phyloP scores from a whole-genome alignment of 2,797 vertebrate species.

The Catharus ustulatus region DNA sequence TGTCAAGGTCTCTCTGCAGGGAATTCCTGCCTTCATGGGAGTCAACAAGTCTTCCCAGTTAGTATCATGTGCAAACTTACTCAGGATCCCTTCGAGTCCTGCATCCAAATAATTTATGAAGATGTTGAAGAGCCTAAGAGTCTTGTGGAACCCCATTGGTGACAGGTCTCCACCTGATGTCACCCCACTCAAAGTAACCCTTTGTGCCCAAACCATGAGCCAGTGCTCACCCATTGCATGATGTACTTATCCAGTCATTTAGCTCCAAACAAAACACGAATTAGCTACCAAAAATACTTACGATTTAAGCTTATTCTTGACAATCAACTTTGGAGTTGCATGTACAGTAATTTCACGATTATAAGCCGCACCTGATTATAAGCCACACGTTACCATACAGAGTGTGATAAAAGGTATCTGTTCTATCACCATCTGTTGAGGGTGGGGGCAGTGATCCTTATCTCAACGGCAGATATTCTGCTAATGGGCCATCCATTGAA shows the following conservation, averaged over 20 bases:
- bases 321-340: not conserved
- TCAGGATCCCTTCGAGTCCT: not conserved
- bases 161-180: not conserved
- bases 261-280: not conserved
- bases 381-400: too few species aligned
- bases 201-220: fast-evolving
- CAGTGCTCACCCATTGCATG: not conserved
- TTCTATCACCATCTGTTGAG: too few species aligned
- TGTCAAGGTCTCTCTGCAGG: not conserved
- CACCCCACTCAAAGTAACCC: too few species aligned
- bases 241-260: not conserved
- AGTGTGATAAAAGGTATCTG: too few species aligned
- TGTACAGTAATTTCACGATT: too few species aligned
- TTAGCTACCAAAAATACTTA: constrained; percentile 19
- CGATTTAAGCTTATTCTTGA: not conserved
- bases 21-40: not conserved
- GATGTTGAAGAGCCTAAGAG: not conserved
- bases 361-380: too few species aligned
- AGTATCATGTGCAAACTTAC: not conserved
- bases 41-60: not conserved
- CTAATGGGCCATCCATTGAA: too few species aligned
- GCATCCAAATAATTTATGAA: not conserved
- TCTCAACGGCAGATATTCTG: too few species aligned
- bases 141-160: not conserved
- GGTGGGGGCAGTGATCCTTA: too few species aligned